Evolutionary conservation across 2,113 vertebrate species (phyloP).

Genomic region (Pardalotus punctatus): DNA sequence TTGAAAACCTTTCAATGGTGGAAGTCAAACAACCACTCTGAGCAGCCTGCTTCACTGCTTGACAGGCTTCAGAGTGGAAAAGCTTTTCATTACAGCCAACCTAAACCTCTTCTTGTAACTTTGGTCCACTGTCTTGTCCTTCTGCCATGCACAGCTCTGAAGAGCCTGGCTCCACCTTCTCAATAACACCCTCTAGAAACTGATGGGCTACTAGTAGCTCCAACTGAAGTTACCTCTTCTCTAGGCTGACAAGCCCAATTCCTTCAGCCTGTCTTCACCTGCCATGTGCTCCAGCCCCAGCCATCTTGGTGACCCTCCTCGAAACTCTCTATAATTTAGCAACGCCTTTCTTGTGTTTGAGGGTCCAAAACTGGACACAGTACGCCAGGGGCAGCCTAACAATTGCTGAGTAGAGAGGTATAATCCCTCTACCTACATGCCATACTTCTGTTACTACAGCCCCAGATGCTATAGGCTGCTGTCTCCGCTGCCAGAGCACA

Average conservation of each 20-base stretch:
- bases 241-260: background rate
- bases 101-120: background rate
- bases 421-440: background rate
- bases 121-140: background rate
- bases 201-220: background rate
- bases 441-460: background rate
- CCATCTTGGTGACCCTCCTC: background rate
- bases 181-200: background rate
- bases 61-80: background rate
- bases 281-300: background rate
- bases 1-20: background rate
- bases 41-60: background rate
- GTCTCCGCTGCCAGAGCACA: accelerated
- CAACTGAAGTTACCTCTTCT: background rate
- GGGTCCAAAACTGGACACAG: background rate
- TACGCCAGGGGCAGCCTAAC: background rate
- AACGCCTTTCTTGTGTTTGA: background rate
- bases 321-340: background rate
- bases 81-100: background rate
- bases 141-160: background rate
- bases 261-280: background rate
- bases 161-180: background rate
- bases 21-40: background rate
- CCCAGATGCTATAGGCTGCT: background rate
- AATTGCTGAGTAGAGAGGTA: background rate